These are phyloP conservation scores for Apeira syringaria DNA, from an alignment of 2,888 invertebrate genomes.

Conservation along the genomic window DNA sequence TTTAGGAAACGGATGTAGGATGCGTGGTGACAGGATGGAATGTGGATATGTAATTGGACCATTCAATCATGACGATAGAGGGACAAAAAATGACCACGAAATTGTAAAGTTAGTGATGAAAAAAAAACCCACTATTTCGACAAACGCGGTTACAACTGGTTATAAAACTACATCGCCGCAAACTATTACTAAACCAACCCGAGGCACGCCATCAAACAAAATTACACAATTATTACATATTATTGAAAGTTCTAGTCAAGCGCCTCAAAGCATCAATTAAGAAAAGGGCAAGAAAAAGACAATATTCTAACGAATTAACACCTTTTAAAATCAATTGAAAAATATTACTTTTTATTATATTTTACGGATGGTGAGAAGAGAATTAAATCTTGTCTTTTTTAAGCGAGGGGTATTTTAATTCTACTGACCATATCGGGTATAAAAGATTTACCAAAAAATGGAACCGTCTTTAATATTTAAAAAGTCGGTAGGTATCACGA, in stretches of 20 bases:
- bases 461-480: too few species aligned
- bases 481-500: too few species aligned
- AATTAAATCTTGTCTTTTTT: too few species aligned
- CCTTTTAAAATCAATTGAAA: too few species aligned
- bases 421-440: too few species aligned
- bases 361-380: too few species aligned
- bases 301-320: too few species aligned
- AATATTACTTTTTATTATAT: too few species aligned
- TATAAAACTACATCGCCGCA: not conserved
- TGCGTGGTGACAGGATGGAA: conserved; percentile 61
- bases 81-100: conserved; percentile 5
- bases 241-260: not conserved
- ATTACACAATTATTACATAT: not conserved
- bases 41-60: conserved; percentile 55
- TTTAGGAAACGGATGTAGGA: conserved; percentile 51
- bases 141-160: not conserved
- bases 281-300: too few species aligned
- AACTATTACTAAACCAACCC: not conserved
- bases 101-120: not conserved
- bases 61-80: conserved; percentile 30
- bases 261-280: conserved; percentile 3
- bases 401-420: too few species aligned
- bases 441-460: too few species aligned
- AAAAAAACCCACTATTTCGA: not conserved
- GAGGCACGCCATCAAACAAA: not conserved